Evolutionary conservation across 2,113 vertebrate species (phyloP).

Genomic region (Tapirus terrestris): DNA sequence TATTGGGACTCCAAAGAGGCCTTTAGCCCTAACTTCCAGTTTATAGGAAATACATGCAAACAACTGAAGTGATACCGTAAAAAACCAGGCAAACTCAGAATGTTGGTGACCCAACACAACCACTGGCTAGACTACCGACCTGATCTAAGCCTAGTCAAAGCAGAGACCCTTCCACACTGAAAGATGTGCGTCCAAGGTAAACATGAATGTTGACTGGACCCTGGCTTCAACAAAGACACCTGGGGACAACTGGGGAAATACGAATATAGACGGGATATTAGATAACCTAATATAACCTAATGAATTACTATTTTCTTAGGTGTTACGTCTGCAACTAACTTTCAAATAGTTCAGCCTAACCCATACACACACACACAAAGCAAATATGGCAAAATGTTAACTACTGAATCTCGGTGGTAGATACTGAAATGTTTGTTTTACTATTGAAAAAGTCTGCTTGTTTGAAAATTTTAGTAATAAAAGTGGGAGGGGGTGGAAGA

Average conservation of each 20-base stretch:
- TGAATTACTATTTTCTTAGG: too few species aligned
- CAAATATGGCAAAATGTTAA: not conserved
- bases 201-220: fast-evolving
- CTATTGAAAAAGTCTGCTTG: not conserved
- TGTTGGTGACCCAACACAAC: fast-evolving
- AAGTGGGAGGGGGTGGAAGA: not conserved
- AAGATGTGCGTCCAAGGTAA: not conserved
- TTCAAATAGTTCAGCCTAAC: not conserved
- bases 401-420: not conserved
- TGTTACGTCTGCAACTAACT: not conserved
- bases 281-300: fast-evolving
- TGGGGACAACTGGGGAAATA: not conserved
- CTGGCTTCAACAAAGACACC: not conserved
- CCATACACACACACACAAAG: not conserved
- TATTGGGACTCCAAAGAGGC: not conserved
- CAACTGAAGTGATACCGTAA: not conserved
- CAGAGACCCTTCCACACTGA: fast-evolving
- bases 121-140: not conserved
- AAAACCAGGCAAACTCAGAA: not conserved
- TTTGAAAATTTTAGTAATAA: not conserved
- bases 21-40: not conserved
- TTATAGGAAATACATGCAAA: not conserved
- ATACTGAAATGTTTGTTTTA: not conserved
- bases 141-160: not conserved
- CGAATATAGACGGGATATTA: fast-evolving